Conservation (phyloP, 2,888 invertebrate genomes). For the Hirtodrosophila histrioides region DNA sequence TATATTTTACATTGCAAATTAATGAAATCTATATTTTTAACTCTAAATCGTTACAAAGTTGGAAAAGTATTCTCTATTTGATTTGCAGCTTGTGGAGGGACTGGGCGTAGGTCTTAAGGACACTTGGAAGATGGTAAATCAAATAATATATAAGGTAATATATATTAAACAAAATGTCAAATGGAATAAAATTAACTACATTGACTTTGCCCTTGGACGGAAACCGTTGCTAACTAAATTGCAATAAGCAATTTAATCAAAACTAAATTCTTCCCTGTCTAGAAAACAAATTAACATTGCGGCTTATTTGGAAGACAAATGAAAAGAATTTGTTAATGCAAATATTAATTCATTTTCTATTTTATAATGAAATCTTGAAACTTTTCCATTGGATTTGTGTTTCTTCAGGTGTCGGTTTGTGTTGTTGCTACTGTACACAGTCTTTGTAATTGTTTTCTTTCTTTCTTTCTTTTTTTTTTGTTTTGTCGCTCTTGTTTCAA, state of each 20-base stretch:
- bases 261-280: slow-evolving; percentile 19
- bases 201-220: slow-evolving; percentile 74
- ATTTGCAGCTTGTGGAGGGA: slow-evolving; percentile 47
- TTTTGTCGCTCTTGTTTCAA: slow-evolving; percentile 44
- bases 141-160: slow-evolving; percentile 25
- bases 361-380: slow-evolving; percentile 21
- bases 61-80: slow-evolving; percentile 40
- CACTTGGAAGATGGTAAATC: slow-evolving; percentile 52
- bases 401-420: slow-evolving; percentile 46
- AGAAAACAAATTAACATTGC: slow-evolving; percentile 49
- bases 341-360: slow-evolving; percentile 35
- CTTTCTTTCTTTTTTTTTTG: too few relatives aligned
- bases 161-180: slow-evolving; percentile 45
- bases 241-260: slow-evolving; percentile 29
- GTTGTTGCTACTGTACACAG: slow-evolving; percentile 74
- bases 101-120: slow-evolving; percentile 68
- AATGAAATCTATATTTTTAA: slow-evolving; percentile 35
- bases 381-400: slow-evolving; percentile 26
- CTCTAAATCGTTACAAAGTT: slow-evolving; percentile 39
- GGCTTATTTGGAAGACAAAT: slow-evolving; percentile 72
- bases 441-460: slow-evolving; percentile 54
- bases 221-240: slow-evolving; percentile 70
- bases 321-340: slow-evolving; percentile 53
- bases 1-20: slow-evolving; percentile 69
- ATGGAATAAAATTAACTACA: slow-evolving; percentile 57